phyloP scores from a whole-genome alignment of 2,797 vertebrate species.

The Peromyscus nudipes region DNA sequence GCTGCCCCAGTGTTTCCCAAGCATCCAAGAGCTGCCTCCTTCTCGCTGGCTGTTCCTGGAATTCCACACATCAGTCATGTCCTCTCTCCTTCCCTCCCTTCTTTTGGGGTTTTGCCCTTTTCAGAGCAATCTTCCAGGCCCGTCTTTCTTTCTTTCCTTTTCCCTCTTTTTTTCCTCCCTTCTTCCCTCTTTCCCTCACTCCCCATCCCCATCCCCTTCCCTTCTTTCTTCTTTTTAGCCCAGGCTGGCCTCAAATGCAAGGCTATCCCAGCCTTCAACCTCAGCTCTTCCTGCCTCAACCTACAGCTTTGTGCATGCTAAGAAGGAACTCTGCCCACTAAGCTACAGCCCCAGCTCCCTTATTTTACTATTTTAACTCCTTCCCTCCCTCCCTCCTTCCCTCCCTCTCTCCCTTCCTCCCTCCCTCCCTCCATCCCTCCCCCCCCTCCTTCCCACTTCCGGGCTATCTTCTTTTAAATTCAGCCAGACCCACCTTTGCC shows the following conservation, averaged over 20 bases:
- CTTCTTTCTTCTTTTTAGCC: not conserved
- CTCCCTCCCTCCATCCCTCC: not conserved
- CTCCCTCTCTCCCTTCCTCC: no score
- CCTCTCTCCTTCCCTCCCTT: not conserved
- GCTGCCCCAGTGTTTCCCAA: not conserved
- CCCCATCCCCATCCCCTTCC: not conserved
- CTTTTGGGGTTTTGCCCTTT: not conserved
- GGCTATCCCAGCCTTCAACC: not conserved
- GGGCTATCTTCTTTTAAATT: not conserved
- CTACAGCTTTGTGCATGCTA: not conserved
- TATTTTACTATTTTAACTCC: not conserved
- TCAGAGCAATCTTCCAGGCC: not conserved
- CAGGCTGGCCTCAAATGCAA: not conserved
- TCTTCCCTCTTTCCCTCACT: not conserved
- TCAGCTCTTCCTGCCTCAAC: not conserved
- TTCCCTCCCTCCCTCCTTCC: not conserved
- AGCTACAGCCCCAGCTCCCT: not conserved
- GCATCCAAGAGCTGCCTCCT: not conserved
- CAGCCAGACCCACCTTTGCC: not conserved
- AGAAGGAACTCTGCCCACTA: not conserved
- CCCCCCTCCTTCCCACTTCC: no score
- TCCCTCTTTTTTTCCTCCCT: not conserved
- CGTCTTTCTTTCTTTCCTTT: not conserved
- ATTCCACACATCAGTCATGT: not conserved
- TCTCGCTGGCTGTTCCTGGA: not conserved